Evolutionary conservation across 2,113 vertebrate species (phyloP), one percentile per base, ranked within the genome.

Genomic region (Leucopsar rothschildi): DNA sequence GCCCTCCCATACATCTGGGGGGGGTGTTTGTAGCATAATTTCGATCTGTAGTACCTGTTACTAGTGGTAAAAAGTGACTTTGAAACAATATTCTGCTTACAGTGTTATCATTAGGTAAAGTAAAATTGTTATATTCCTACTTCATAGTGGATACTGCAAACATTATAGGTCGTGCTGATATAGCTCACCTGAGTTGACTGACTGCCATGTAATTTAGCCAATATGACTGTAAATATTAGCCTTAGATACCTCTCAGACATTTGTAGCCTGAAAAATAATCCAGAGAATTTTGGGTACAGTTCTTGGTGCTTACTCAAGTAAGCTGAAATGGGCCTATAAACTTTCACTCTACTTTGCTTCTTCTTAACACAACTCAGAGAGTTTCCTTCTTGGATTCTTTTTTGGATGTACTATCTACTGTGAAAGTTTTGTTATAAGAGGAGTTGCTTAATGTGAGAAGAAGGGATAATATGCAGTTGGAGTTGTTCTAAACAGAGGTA

Each of bases 401-500:
- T 86, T 79, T 68, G 24, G 27, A 73, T 77, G 14, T 87, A 22
- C n/a, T 71, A 53, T 14, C 24, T 59, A 20, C 40, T 49, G 18
- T n/a, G 57, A 72, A 80, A 59, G 29, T 56, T 63, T 8, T 75
- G 6, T 49, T 88, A 20, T n/a, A 70, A 66, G 60, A 59, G 18
- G 73, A 75, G 47, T 53, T 50, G 16, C 24, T 84, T 79, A 60
- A 33, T 52, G 15, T 29, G 70, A 84, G 28, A 55, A 73, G 35
- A 69, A 64, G 33, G 23, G 20, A n/a, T 75, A 64, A 70, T 68
- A 45, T 1, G 7, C 61, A 60, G 31, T 82, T 69, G 29, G 56
- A 71, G 44, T 25, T 76, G 28, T 86, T 91, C 87, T 42, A 80
- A 76, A 88, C 29, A 76, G 87, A 96, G 78, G 87, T 90, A 89